Evolutionary conservation across 2,113 vertebrate genomes (phyloP), one percentile per base, ranked within the genome.

Genomic region (Podarcis cretensis): DNA sequence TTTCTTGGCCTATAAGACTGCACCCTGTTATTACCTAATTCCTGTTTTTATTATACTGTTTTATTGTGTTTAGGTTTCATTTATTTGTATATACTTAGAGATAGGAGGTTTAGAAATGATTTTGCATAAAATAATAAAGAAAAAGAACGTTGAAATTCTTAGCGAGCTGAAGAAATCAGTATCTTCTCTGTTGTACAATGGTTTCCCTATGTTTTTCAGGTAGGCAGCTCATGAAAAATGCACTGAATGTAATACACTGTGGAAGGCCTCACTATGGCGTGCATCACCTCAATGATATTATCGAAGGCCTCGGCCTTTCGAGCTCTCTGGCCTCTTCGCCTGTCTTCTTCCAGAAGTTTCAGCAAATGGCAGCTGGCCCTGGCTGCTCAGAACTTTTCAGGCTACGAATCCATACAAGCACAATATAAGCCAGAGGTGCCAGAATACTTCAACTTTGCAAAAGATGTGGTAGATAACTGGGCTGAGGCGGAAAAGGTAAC

Each of bases 361-460:
- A 92, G 94, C 92, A 54, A 40, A 85, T 13, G 54, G 59, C 90
- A 88, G 25, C 59, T 37, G 13, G 65, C 81, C 77, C 84, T 54
- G 0, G 37, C 20, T 0, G 95, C 96, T 68, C 96, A 97, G 85
- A 98, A 98, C 91, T 97, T 97, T 89, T 88, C 95, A 63, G 93
- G 93, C 78, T 98, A 98, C 71, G 95, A 97, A 78, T 96, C 95
- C 73, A 94, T 97, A 30, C 96, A 91, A 65, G 88, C 85, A 13
- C 82, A 93, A 9, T 97, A 97, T 89, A 97, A 95, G 80, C 90
- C 95, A 23, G 93, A 96, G 59, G 92, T 97, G 79, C 97, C 97
- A 68, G 93, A 97, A 30, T 95, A 96, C 90, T 98, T 98, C 95
- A 98, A 98, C 93, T 98, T 98, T 93, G 97, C 98, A 9, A 95